A percentile compares a stretch with the other conserved stretches of the same genome.
phyloP scores from a whole-genome alignment of 2,113 vertebrate genomes.

The Drymodes brunneopygia region DNA sequence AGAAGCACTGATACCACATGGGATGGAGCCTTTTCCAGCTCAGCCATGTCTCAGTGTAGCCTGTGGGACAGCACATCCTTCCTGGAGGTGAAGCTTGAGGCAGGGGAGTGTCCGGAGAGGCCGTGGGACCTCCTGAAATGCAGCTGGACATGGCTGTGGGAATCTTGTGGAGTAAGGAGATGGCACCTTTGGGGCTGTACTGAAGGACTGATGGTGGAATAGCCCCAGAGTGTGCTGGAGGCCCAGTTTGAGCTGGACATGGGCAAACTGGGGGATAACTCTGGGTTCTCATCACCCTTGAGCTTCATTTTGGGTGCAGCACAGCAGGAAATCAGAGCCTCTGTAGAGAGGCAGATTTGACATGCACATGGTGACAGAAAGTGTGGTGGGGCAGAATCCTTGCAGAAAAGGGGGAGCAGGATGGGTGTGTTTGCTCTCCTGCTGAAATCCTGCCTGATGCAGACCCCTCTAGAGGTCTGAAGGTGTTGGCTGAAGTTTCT shows the following conservation, averaged over 20 bases:
- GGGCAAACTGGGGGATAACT: neutral
- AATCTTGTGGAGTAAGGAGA: neutral
- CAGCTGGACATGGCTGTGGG: neutral
- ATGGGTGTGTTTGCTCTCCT: neutral
- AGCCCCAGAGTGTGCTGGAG: neutral
- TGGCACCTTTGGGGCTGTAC: fast-evolving
- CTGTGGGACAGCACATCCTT: neutral
- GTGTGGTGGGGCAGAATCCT: neutral
- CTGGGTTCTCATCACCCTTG: neutral
- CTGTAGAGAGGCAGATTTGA: neutral
- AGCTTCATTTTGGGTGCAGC: neutral
- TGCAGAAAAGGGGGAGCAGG: neutral
- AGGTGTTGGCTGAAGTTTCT: neutral
- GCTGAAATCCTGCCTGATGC: neutral
- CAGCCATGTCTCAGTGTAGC: fast-evolving
- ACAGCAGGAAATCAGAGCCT: neutral
- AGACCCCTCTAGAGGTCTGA: neutral
- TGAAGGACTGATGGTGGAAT: fast-evolving
- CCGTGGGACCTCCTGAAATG: neutral
- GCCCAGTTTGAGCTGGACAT: neutral
- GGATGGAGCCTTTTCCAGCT: neutral
- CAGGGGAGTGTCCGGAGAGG: neutral
- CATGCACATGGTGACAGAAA: fast-evolving
- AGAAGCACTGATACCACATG: fast-evolving
- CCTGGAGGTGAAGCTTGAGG: neutral